A percentile compares a stretch with the other conserved stretches of the same genome.
phyloP scores from a whole-genome alignment of 2,888 invertebrate species.

The Cyclophora punctaria region DNA sequence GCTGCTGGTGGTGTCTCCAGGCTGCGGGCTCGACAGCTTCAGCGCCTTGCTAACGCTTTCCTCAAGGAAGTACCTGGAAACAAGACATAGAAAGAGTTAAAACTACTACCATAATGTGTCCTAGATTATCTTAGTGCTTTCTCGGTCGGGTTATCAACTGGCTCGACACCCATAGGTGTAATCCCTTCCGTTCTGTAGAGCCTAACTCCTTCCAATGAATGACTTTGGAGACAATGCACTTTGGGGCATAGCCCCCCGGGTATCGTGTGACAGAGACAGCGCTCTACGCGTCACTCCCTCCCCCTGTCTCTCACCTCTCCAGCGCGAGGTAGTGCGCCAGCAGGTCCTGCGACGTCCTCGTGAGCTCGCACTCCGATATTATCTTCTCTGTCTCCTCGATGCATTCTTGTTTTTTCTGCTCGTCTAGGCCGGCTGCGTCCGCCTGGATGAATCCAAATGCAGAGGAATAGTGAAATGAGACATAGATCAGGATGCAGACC shows the following conservation, averaged over 20 bases:
- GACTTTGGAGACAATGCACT: no score
- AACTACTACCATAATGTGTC: no score
- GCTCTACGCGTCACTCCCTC: neutral
- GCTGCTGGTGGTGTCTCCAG: constrained; percentile 87
- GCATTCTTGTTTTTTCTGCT: constrained; percentile 27
- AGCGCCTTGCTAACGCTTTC: constrained; percentile 96
- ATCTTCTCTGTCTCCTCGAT: constrained; percentile 70
- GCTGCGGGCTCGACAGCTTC: constrained; percentile 82
- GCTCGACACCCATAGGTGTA: no score
- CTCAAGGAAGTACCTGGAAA: constrained; percentile 87
- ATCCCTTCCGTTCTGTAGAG: no score
- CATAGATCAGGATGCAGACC: neutral
- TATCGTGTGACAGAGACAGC: no score
- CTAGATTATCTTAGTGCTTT: no score
- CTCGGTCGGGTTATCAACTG: no score
- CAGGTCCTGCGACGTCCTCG: constrained; percentile 85
- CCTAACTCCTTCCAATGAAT: no score
- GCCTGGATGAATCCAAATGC: constrained; percentile 23
- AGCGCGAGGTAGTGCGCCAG: constrained; percentile 91
- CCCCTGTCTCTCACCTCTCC: constrained; percentile 80
- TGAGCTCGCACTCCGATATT: constrained; percentile 82
- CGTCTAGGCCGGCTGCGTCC: constrained; percentile 36
- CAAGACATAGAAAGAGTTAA: no score
- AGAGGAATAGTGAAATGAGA: neutral
- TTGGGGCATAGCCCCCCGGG: no score